phyloP scores from a whole-genome alignment of 2,113 vertebrate genomes.

The Trogon surrucura region DNA sequence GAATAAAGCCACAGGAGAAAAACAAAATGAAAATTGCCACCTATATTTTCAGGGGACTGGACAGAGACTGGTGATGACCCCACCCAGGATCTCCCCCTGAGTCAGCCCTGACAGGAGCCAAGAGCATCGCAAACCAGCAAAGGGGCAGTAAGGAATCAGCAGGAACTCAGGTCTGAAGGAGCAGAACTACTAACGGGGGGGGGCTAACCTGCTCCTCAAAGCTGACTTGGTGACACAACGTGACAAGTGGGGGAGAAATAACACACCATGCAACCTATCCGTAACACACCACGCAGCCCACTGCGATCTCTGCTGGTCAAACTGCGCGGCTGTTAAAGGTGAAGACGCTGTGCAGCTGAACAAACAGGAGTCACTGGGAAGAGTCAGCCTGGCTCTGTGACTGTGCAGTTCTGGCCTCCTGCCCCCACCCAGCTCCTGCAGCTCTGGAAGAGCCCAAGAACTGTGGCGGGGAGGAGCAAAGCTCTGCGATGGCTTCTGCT shows the following conservation, averaged over 20 bases:
- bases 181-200: rapidly evolving
- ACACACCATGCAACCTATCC: too few species aligned
- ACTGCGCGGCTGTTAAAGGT: background rate
- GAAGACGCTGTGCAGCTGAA: background rate
- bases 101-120: background rate
- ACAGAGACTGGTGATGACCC: rapidly evolving
- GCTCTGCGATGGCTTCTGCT: background rate
- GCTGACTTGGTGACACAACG: rapidly evolving
- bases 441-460: background rate
- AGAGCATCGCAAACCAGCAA: background rate
- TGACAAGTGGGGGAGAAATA: background rate
- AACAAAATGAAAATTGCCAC: background rate
- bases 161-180: background rate
- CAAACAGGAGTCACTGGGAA: background rate
- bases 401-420: background rate
- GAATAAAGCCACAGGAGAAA: background rate
- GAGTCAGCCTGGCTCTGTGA: background rate
- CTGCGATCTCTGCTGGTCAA: too few species aligned
- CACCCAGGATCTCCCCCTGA: background rate
- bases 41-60: background rate
- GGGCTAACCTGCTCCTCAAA: background rate
- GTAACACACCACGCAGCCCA: too few species aligned
- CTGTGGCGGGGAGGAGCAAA: background rate
- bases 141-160: background rate
- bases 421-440: background rate